Evolutionary conservation across 2,113 vertebrate species (phyloP).

Genomic region (Hymenochirus boettgeri): DNA sequence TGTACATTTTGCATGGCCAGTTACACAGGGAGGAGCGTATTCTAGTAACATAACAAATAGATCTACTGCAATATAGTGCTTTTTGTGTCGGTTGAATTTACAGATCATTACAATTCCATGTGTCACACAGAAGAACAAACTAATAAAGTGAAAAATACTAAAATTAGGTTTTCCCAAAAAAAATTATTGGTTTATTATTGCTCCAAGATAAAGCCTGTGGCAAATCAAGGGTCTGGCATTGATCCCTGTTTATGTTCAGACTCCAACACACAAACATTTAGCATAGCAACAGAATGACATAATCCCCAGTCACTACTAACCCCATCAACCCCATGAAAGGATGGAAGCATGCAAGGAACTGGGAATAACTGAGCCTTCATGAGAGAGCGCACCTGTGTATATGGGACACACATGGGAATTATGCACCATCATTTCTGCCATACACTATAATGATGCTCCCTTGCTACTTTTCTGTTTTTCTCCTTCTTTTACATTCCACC

Average conservation of each 20-base stretch:
- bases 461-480: background rate
- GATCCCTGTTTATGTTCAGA: slow-evolving; percentile 16
- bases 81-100: too few relatives aligned
- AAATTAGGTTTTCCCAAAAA: too few relatives aligned
- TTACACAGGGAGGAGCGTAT: background rate
- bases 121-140: too few relatives aligned
- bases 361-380: background rate
- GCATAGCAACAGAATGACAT: slow-evolving; percentile 33
- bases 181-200: too few relatives aligned
- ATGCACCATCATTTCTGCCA: too few relatives aligned
- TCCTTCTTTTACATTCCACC: background rate
- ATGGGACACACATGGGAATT: background rate
- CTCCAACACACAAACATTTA: slow-evolving; percentile 39
- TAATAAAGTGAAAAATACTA: too few relatives aligned
- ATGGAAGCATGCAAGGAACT: background rate
- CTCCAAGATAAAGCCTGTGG: too few relatives aligned
- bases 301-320: slow-evolving; percentile 8
- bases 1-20: background rate
- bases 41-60: too few relatives aligned
- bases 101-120: too few relatives aligned
- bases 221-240: background rate
- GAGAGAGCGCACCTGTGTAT: slow-evolving; percentile 26
- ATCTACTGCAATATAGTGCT: too few relatives aligned
- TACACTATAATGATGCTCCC: too few relatives aligned
- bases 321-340: slow-evolving; percentile 2